Percentiles rank a stretch among this genome's conserved stretches.
Evolutionary conservation across 2,888 invertebrate genomes (phyloP).

Genomic region (Drepana falcataria): DNA sequence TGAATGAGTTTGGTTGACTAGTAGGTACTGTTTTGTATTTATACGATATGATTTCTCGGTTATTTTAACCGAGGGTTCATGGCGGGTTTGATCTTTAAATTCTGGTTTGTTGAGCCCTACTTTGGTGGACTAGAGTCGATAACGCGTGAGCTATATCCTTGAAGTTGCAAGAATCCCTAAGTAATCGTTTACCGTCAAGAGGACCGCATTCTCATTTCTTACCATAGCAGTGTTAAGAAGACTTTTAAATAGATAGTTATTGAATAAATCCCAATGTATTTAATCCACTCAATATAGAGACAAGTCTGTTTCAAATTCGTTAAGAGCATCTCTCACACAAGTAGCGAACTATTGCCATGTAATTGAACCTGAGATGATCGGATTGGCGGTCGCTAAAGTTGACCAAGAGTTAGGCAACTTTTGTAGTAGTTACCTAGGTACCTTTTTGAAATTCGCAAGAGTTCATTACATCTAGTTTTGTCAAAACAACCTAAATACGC

Average conservation of each 20-base stretch:
- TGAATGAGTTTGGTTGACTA: neutral
- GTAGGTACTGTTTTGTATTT: neutral
- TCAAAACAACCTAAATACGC: too few species aligned
- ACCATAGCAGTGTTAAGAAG: too few species aligned
- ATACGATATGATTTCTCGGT: too few species aligned
- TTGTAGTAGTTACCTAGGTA: slow-evolving; percentile 7
- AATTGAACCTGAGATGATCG: slow-evolving; percentile 18
- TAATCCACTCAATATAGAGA: neutral
- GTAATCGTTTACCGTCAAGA: too few species aligned
- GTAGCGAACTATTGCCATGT: slow-evolving; percentile 30
- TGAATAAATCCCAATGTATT: neutral
- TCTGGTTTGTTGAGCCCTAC: too few species aligned
- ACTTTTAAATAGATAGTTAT: too few species aligned
- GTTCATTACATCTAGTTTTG: slow-evolving; percentile 1
- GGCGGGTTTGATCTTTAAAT: too few species aligned
- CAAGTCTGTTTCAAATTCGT: slow-evolving; percentile 10
- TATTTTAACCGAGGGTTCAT: too few species aligned
- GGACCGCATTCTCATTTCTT: too few species aligned
- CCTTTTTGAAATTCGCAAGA: slow-evolving; percentile 26
- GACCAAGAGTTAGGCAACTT: slow-evolving; percentile 7
- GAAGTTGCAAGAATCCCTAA: too few species aligned
- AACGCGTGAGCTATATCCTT: too few species aligned
- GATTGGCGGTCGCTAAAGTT: slow-evolving; percentile 20
- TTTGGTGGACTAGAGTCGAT: too few species aligned
- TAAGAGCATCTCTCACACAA: slow-evolving; percentile 9